Base-by-base conservation (phyloP, 2,888 invertebrate genomes). In the Seladonia tumulorum region DNA sequence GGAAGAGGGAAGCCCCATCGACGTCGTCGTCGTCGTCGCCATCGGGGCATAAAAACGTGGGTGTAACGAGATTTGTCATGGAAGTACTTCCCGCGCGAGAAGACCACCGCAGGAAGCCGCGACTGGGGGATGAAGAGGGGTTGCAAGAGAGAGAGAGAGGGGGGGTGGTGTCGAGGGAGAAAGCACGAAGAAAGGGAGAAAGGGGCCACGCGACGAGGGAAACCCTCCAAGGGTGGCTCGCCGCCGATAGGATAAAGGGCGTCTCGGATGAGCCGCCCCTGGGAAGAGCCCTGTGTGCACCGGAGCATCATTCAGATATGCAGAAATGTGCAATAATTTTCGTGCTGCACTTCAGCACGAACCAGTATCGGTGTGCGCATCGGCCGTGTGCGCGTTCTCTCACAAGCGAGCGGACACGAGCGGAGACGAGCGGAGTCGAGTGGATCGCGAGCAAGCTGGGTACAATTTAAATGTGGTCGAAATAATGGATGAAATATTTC, bases 11-110 rank as follows among this genome's bases (percentile, higher is more conserved):
- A 92, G 92, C 92, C 91, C 88, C 90, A 86, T 86, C 89, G 88
- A 88, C 86, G 86, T 81, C 76, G 86, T 81, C 74, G 87, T 29
- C 66, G 25, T 29, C 85, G 78, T 57, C 82, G 79, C 82, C 88
- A 83, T 76, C 89, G 87, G 88, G 86, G 90, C 90, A 90, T 91
- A 92, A 93, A 93, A 93, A 92, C 90, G 89, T 88, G 90, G 87
- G 87, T 91, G 90, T 94, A 94, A 94, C 93, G 92, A 92, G 93
- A 94, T 94, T 93, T 93, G 93, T 93, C 93, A 90, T 90, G 88
- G 91, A 92, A 93, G 93, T 93, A 92, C 92, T 93, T 92, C 83
- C 89, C 87, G 74, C 63, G 84, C 75, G 49, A 22, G 71, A 63
- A 57, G 47, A 53, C 77, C 75, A 39, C 45, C 42, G 45, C 42